These are phyloP conservation scores for Eupristina koningsbergeri DNA, from an alignment of 1,140 invertebrate species.

Conservation along the genomic window DNA sequence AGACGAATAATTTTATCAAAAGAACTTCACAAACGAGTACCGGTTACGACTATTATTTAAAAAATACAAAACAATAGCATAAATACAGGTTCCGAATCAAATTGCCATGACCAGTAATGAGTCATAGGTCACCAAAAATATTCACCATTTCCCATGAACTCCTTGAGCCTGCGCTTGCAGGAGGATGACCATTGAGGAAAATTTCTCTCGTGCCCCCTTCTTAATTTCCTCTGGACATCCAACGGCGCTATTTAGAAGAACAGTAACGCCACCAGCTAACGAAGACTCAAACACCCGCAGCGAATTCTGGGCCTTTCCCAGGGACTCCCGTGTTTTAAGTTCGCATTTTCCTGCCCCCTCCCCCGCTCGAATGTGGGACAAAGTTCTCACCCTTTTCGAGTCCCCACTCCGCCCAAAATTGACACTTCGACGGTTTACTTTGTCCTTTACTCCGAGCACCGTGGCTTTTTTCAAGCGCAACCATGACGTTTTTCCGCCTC, in stretches of 20 bases:
- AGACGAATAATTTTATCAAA: no score
- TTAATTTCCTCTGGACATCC: not conserved
- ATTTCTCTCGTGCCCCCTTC: not conserved
- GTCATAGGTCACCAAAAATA: not conserved
- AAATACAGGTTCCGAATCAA: not conserved
- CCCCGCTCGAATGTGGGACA: not conserved
- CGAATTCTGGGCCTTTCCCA: constrained; percentile 36
- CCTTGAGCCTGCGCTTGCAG: not conserved
- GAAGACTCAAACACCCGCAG: constrained; percentile 4
- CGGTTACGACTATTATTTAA: not conserved
- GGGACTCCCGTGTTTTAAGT: not conserved
- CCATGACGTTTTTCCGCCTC: not conserved
- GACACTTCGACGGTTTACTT: not conserved
- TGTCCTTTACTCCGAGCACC: no score
- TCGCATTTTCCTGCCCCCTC: constrained; percentile 25
- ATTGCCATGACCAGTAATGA: not conserved
- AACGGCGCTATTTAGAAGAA: constrained; percentile 43
- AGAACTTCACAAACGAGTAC: not conserved
- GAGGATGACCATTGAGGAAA: not conserved
- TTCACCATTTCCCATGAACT: constrained; percentile 18
- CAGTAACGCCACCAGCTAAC: constrained; percentile 49
- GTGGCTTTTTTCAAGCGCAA: not conserved
- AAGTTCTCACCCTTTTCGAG: not conserved
- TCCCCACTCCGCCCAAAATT: not conserved
- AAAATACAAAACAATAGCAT: not conserved